These are phyloP conservation scores for Atherinosoma microstoma DNA, from an alignment of 2,797 vertebrate species.

Conservation along the genomic window DNA sequence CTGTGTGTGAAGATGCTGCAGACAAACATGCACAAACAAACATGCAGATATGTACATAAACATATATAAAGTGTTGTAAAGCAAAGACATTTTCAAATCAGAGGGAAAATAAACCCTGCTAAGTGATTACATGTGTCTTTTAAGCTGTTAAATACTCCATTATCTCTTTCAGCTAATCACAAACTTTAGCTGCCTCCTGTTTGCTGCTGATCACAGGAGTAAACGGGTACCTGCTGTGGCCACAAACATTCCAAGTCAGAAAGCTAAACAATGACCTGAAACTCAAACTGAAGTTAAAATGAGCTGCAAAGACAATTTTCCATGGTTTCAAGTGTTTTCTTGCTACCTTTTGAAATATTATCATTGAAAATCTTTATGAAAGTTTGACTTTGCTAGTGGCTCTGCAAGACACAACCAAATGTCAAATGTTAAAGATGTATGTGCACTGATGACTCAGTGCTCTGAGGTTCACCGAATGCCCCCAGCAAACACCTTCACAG, in stretches of 20 bases:
- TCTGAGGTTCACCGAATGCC: conserved; percentile 36
- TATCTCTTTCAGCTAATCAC: neutral
- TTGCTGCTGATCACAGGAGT: conserved; percentile 2
- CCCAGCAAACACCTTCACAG: conserved; percentile 8
- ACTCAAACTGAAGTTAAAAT: neutral
- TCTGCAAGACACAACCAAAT: neutral
- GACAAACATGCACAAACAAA: conserved; percentile 2
- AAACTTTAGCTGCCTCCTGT: neutral
- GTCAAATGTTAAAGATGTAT: conserved; percentile 1
- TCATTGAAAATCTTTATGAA: neutral
- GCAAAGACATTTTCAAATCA: neutral
- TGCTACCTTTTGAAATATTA: neutral
- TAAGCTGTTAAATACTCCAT: neutral
- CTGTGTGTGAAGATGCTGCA: conserved; percentile 20
- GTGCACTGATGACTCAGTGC: conserved; percentile 9
- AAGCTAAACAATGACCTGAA: conserved; percentile 11
- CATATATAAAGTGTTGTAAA: neutral
- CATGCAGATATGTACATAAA: conserved; percentile 1
- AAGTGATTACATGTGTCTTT: neutral
- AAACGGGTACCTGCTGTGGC: neutral
- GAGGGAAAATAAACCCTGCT: neutral
- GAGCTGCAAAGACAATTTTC: too few species aligned
- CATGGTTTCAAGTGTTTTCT: neutral
- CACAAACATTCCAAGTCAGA: neutral
- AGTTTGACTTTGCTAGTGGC: neutral